A percentile compares a stretch with the other conserved stretches of the same genome.
These are phyloP conservation scores for Laothoe populi DNA, from an alignment of 2,888 invertebrate genomes.

Conservation along the genomic window DNA sequence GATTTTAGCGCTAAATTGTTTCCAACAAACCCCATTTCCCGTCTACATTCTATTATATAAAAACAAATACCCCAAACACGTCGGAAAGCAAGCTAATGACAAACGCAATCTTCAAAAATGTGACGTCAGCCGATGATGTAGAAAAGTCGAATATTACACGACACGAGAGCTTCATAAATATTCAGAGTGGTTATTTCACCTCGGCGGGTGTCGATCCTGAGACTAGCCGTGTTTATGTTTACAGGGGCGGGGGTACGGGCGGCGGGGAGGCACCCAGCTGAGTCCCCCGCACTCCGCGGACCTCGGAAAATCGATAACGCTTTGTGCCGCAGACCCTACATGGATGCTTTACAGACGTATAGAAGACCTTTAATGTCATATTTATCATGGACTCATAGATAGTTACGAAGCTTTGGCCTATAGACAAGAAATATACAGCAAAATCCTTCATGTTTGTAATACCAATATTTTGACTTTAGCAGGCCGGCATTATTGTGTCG, in stretches of 20 bases:
- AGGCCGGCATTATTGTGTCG: no score
- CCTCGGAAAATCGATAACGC: conserved; percentile 80
- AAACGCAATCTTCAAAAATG: conserved; percentile 23
- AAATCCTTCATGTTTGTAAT: no score
- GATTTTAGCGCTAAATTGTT: no score
- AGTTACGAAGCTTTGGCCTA: no score
- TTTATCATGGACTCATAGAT: conserved; percentile 28
- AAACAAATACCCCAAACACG: conserved; percentile 34
- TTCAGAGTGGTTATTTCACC: conserved; percentile 82
- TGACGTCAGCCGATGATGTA: conserved; percentile 64
- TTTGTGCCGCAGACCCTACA: conserved; percentile 64
- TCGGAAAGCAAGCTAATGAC: conserved; percentile 51
- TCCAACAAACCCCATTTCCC: no score
- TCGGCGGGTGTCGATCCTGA: conserved; percentile 76
- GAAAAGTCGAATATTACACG: conserved; percentile 77
- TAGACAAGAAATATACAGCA: no score
- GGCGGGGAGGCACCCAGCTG: conserved; percentile 70
- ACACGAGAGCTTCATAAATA: conserved; percentile 79
- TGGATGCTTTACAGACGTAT: conserved; percentile 57
- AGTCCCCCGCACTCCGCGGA: conserved; percentile 57
- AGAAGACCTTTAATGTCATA: conserved; percentile 30
- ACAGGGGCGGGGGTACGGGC: conserved; percentile 55
- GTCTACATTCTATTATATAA: no score
- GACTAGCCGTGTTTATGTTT: conserved; percentile 77
- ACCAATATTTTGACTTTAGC: no score